phyloP scores from a whole-genome alignment of 37 sponge, comb jelly and placozoan species.

The Chondrilla cf. caribensis region DNA sequence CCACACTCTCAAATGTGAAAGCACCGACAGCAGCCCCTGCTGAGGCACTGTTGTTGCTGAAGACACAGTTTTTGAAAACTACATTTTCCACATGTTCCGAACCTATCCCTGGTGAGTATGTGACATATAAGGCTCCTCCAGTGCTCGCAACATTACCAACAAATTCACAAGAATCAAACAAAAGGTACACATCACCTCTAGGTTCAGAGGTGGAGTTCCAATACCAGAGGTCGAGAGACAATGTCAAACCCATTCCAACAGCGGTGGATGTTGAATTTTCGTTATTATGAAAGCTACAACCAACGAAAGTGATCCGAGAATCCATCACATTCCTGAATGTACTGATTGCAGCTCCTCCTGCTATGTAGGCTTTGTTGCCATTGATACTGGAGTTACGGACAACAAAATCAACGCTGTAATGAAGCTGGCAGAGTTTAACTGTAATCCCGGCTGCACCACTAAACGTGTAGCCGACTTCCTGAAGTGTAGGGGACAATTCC shows the following conservation, averaged over 20 bases:
- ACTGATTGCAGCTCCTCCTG: conserved; percentile 36
- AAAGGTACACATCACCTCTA: background rate
- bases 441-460: conserved; percentile 60
- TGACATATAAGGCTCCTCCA: background rate
- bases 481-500: background rate
- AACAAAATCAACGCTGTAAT: conserved; percentile 24
- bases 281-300: conserved; percentile 33
- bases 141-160: background rate
- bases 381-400: conserved; percentile 11
- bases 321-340: background rate
- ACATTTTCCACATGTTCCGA: background rate
- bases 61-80: background rate
- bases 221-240: background rate
- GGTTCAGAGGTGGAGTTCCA: background rate
- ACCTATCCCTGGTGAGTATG: background rate
- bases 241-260: background rate
- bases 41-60: conserved; percentile 13
- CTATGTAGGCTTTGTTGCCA: conserved; percentile 39
- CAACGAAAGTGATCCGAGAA: conserved; percentile 14
- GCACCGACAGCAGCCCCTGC: conserved; percentile 22
- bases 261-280: background rate
- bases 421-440: conserved; percentile 19
- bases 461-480: background rate
- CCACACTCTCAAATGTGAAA: background rate
- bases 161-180: background rate